Base-by-base conservation (phyloP, 2,888 invertebrate species). In the Byasa hedistus region DNA sequence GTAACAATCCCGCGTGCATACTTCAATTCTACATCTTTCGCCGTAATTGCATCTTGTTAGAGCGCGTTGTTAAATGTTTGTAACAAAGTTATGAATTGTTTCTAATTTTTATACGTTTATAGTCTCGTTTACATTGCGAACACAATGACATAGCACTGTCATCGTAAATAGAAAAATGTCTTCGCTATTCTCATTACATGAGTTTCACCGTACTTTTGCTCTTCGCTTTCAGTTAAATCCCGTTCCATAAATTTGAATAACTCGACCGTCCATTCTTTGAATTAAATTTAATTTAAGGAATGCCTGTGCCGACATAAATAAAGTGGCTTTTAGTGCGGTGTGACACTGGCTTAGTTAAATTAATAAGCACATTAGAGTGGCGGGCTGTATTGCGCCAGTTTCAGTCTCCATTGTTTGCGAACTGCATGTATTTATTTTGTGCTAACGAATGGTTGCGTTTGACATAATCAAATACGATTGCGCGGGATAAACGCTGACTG, bases 331-430 rank as follows among this genome's bases (percentile, higher is more conserved):
- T 68, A 68, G 68, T 68, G 68, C 65, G 66, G 66, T 57, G 66
- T 58, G 66, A 68, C 70, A 70, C 65, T 68, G 74, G 73, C 66
- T 66, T 69, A 60, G 69, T 64, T 73, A 72, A 77, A 75, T 72
- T 77, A 75, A 74, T 73, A 75, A 72, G 69, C 72, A 73, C 69
- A 73, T 76, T 74, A 74, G 67, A 71, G 72, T 63, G 69, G 66
- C 70, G 22, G 70, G 68, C 70, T 65, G 60, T 51, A 64, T 66
- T 66, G 58, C 62, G 57, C 65, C 65, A 36, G 67, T 68, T 66
- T 66, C 68, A 68, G 67, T 64, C 66, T 57, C 27, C 62, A 68
- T 70, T 73, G 69, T 69, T 70, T 68, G 61, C 65, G 62, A 68
- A 68, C 61, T 68, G 63, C 65, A 68, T 64, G 66, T 65, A 65